Evolutionary conservation across 2,113 vertebrate species (phyloP).

Genomic region (Bos javanicus): DNA sequence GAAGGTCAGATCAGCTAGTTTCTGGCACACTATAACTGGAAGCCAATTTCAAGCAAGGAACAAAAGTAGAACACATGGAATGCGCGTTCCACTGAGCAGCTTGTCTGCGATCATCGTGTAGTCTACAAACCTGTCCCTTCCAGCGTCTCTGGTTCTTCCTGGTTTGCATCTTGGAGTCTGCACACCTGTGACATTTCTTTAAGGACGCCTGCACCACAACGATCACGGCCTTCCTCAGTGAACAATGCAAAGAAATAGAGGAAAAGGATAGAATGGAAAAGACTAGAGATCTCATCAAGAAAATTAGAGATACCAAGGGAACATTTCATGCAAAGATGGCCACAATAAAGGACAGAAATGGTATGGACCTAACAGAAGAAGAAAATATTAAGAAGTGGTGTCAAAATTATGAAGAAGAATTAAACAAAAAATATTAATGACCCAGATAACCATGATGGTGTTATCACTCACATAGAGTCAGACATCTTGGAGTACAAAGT

Average conservation of each 20-base stretch:
- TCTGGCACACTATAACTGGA: not conserved
- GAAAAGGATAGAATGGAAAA: not conserved
- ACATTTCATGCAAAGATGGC: not conserved
- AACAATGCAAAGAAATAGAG: not conserved
- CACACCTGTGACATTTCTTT: not conserved
- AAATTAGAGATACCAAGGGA: not conserved
- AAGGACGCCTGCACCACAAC: too few species aligned
- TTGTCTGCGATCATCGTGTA: too few species aligned
- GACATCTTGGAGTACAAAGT: not conserved
- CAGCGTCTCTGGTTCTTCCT: not conserved
- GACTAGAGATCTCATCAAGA: not conserved
- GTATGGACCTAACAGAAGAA: not conserved
- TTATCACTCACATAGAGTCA: not conserved
- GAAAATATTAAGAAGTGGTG: not conserved
- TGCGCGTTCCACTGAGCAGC: accelerated
- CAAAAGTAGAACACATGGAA: not conserved
- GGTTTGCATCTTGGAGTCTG: not conserved
- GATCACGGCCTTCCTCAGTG: not conserved
- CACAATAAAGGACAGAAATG: not conserved
- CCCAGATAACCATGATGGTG: not conserved
- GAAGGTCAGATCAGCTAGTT: not conserved
- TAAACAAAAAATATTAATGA: not conserved
- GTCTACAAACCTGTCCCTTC: not conserved
- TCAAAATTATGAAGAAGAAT: not conserved
- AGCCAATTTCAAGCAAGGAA: not conserved